A percentile compares a stretch with the other conserved stretches of the same genome.
Evolutionary conservation across 2,888 invertebrate genomes (phyloP).

Genomic region (Zygogramma bicolorata): DNA sequence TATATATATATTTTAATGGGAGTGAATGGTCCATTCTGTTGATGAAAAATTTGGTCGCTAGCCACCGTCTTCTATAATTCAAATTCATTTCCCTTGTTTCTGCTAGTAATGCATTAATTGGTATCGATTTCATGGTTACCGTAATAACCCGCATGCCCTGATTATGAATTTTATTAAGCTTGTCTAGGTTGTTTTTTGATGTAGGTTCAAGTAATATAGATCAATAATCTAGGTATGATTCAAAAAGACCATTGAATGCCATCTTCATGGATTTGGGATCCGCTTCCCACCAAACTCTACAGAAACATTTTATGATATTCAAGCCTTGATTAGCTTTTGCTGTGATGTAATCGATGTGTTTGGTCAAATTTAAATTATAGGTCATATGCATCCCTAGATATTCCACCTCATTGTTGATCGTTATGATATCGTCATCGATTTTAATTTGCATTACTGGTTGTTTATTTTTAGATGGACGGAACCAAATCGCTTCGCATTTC

Average conservation of each 20-base stretch:
- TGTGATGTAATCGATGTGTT: conserved; percentile 11
- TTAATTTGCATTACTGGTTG: neutral
- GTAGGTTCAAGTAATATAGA: neutral
- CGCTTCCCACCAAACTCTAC: neutral
- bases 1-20: too few relatives aligned
- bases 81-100: neutral
- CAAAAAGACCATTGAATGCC: neutral
- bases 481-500: too few relatives aligned
- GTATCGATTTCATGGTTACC: conserved; percentile 1
- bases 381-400: conserved; percentile 17
- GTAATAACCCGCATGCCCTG: conserved; percentile 2
- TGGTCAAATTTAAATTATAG: conserved; percentile 27
- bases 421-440: conserved; percentile 8
- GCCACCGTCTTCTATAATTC: neutral
- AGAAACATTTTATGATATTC: conserved; percentile 23
- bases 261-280: neutral
- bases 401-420: conserved; percentile 12
- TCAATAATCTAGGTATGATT: conserved; percentile 23
- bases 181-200: neutral
- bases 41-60: neutral
- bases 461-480: too few relatives aligned
- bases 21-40: neutral
- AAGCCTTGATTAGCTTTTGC: conserved; percentile 19
- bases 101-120: neutral
- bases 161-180: neutral